These are phyloP conservation scores for Aplocera efformata DNA, from an alignment of 2,888 invertebrate species.

Conservation along the genomic window DNA sequence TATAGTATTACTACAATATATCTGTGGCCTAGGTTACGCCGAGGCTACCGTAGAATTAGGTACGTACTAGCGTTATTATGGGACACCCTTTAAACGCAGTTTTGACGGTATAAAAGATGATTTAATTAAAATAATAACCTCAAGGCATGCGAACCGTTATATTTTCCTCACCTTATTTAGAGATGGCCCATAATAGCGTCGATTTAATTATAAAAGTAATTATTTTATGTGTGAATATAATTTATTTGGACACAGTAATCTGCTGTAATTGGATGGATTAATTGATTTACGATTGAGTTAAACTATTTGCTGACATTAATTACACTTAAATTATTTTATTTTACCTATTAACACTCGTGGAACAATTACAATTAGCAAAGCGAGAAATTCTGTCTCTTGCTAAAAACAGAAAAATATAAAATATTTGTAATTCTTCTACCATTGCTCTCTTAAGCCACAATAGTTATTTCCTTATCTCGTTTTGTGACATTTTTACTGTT, in stretches of 20 bases:
- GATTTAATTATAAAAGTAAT: constrained; percentile 27
- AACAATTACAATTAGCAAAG: not conserved
- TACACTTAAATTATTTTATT: constrained; percentile 16
- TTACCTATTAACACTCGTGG: not conserved
- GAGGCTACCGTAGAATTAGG: too few species aligned
- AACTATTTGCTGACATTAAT: constrained; percentile 18
- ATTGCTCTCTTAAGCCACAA: too few species aligned
- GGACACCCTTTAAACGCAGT: too few species aligned
- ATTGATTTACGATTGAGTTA: constrained; percentile 24
- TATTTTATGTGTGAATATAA: constrained; percentile 15
- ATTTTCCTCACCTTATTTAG: constrained; percentile 4
- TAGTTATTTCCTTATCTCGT: too few species aligned
- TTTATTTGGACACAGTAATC: constrained; percentile 19
- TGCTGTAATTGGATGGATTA: constrained; percentile 18
- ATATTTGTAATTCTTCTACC: too few species aligned
- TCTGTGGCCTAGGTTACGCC: too few species aligned
- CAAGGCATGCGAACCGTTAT: constrained; percentile 9
- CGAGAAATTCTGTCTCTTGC: too few species aligned
- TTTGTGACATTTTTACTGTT: too few species aligned
- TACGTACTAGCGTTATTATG: too few species aligned
- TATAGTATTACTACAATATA: too few species aligned
- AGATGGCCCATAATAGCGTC: constrained; percentile 6
- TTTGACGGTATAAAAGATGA: not conserved
- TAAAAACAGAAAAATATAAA: too few species aligned
- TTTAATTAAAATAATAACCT: constrained; percentile 2